Percentiles rank a stretch among this genome's conserved stretches.
These are phyloP conservation scores for Ctenoplectra terminalis DNA, from an alignment of 1,140 invertebrate genomes.

Conservation along the genomic window DNA sequence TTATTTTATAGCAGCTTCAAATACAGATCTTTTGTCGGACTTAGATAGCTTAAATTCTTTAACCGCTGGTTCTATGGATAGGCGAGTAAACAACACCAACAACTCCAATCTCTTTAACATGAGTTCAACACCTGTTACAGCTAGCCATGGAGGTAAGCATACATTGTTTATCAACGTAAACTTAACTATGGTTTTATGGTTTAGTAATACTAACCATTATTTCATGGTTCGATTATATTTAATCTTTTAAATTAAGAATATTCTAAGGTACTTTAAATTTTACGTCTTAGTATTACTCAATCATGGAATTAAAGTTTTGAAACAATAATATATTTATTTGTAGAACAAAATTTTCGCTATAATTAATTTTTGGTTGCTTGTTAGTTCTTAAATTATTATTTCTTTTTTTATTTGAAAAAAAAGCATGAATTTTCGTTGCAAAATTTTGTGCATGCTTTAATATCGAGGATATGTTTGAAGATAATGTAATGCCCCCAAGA, in stretches of 20 bases:
- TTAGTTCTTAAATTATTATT: neutral
- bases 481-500: conserved; percentile 76
- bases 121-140: conserved; percentile 38
- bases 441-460: conserved; percentile 5
- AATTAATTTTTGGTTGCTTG: neutral
- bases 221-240: conserved; percentile 12
- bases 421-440: conserved; percentile 23
- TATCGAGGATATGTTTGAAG: conserved; percentile 42
- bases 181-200: neutral
- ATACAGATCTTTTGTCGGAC: conserved; percentile 85
- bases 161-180: neutral
- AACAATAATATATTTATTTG: neutral
- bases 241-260: neutral
- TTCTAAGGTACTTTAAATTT: neutral
- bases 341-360: conserved; percentile 9
- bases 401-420: neutral
- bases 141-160: conserved; percentile 74
- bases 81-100: conserved; percentile 70
- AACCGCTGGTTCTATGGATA: conserved; percentile 66
- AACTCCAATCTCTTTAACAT: conserved; percentile 76
- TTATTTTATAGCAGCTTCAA: conserved; percentile 68
- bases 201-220: conserved; percentile 33
- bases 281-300: conserved; percentile 1
- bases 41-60: conserved; percentile 80
- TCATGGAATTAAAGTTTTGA: conserved; percentile 18